These are phyloP conservation scores for Erythrolamprus reginae DNA, from an alignment of 2,113 vertebrate genomes.

Conservation along the genomic window DNA sequence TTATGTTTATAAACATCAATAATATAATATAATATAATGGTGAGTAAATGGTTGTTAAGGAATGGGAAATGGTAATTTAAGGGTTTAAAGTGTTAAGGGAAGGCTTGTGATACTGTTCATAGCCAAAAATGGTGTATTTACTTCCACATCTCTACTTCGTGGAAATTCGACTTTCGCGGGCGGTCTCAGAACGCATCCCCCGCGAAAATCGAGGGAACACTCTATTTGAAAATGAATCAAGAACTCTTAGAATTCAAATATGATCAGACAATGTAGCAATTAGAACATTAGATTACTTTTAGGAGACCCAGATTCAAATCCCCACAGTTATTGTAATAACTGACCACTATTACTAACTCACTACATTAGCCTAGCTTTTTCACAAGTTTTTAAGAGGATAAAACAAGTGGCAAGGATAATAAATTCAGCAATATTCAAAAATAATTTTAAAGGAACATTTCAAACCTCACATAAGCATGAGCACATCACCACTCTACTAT, in stretches of 20 bases:
- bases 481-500: background rate
- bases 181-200: too few species aligned
- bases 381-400: background rate
- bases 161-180: too few species aligned
- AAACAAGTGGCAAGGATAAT: background rate
- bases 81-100: too few species aligned
- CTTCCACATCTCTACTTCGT: too few species aligned
- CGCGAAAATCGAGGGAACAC: too few species aligned
- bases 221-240: background rate
- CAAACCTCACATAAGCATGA: background rate
- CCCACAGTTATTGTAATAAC: background rate
- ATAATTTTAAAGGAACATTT: background rate
- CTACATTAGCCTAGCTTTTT: background rate
- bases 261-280: background rate
- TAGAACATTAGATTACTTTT: background rate
- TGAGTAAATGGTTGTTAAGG: too few species aligned
- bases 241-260: background rate
- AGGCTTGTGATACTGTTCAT: too few species aligned
- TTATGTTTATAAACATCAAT: too few species aligned
- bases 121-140: too few species aligned
- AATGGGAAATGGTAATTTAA: too few species aligned
- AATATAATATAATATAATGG: too few species aligned
- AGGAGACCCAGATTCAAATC: background rate
- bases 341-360: background rate
- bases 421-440: background rate